These are phyloP conservation scores for Callionymus lyra DNA, from an alignment of 2,113 vertebrate genomes.

Conservation along the genomic window DNA sequence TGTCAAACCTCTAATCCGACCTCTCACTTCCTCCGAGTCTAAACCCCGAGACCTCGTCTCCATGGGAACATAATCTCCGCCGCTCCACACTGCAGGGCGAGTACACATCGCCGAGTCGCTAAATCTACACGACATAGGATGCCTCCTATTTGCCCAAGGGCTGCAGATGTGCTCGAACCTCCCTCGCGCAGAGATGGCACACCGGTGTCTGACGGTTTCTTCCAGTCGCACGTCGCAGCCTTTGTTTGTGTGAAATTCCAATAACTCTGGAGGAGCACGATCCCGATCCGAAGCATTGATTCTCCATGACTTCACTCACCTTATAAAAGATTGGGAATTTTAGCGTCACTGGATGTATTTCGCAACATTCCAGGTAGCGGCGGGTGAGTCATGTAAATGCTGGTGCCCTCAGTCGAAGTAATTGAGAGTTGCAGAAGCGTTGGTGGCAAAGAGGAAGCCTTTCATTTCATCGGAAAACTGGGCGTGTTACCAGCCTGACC, in stretches of 20 bases:
- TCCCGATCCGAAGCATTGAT: constrained; percentile 7
- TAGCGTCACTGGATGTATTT: too few species aligned
- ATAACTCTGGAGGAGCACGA: constrained; percentile 18
- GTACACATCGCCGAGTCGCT: constrained; percentile 64
- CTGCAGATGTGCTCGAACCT: constrained; percentile 41
- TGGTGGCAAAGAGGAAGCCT: constrained; percentile 36
- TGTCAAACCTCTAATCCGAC: constrained; percentile 13
- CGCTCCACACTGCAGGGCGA: constrained; percentile 47
- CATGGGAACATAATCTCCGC: constrained; percentile 61
- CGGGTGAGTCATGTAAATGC: constrained; percentile 35
- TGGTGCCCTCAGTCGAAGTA: constrained; percentile 25
- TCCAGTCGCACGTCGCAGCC: constrained; percentile 5
- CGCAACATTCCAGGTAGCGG: constrained; percentile 27
- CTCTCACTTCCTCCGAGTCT: constrained; percentile 9
- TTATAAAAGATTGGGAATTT: too few species aligned
- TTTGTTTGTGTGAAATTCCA: constrained; percentile 47
- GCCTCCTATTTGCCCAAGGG: constrained; percentile 51
- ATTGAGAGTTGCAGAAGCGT: constrained; percentile 31
- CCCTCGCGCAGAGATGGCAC: constrained; percentile 44
- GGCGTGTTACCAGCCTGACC: constrained; percentile 46
- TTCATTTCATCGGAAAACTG: constrained; percentile 37
- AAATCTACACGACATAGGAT: constrained; percentile 55
- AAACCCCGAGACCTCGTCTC: constrained; percentile 19
- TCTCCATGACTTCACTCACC: too few species aligned
- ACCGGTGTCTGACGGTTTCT: constrained; percentile 31